Evolutionary conservation across 1,140 invertebrate species (phyloP), one percentile per base, ranked within the genome.

Genomic region (Caenorhabditis inopinata): DNA sequence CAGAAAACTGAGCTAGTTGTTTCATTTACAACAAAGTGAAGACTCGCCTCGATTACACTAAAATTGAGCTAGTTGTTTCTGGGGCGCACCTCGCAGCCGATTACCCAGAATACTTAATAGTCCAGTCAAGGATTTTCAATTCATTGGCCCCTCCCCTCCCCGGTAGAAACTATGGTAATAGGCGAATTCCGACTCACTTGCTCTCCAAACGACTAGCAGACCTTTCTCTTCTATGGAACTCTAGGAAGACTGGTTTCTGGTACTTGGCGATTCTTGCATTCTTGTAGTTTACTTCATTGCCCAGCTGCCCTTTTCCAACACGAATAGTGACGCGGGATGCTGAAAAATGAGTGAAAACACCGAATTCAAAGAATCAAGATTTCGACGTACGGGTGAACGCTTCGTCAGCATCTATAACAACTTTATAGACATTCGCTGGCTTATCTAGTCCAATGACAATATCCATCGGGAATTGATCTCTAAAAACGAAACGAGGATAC

Each of bases 371-470:
- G 2, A 14, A 58, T 32, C 1, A 16, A 16, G 23, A 32, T 9
- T n/a, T n/a, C 29, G 23, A 32, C 58, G 38, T 68, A 68, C 58
- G 58, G 7, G 58, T 68, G 7, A 68, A 42, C n/a, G 32, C 7
- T 9, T 68, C 58, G n/a, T 68, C 58, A 38, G 58, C 58, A 68
- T 68, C 58, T 9, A 68, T 38, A 32, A 68, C 32, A 12, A 68
- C 58, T 21, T 68, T 68, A 68, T 68, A 68, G 32, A 68, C 58
- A 42, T 68, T 68, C 11, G 32, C 58, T 9, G 38, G 21, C 12
- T 68, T 68, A 18, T 68, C 58, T 38, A 68, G 58, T 21, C 58
- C 58, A 38, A 68, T 68, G 5, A 68, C 58, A 21, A 68, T 42
- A 12, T 68, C 58, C 58, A 68, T 38, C 27, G 58, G 58, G 32